Conservation (phyloP, 1,140 invertebrate species). For the Sitodiplosis mosellana region DNA sequence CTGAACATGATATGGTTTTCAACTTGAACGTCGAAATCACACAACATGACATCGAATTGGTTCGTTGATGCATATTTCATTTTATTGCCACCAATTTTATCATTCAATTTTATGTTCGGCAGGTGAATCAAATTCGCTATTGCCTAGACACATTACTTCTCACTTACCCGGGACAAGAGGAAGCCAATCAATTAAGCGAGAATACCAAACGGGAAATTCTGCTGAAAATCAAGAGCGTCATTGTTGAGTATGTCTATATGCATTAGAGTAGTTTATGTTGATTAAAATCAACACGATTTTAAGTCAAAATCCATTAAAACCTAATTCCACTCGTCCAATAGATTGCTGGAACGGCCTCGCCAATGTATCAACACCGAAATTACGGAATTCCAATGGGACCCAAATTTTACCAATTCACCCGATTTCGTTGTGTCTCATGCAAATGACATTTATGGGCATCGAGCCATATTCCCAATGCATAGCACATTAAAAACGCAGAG, state of each 20-base stretch:
- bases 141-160: slow-evolving; percentile 34
- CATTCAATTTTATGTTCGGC: slow-evolving; percentile 5
- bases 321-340: slow-evolving; percentile 13
- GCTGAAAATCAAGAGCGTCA: too few relatives aligned
- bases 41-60: slow-evolving; percentile 41
- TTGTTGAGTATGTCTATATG: too few relatives aligned
- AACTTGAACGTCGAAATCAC: slow-evolving; percentile 49
- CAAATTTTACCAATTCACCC: slow-evolving; percentile 23
- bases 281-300: too few relatives aligned
- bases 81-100: neutral
- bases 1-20: slow-evolving; percentile 70
- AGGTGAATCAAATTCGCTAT: slow-evolving; percentile 42
- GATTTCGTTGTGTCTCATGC: neutral
- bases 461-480: slow-evolving; percentile 35
- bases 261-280: too few relatives aligned
- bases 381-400: slow-evolving; percentile 23
- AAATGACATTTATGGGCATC: slow-evolving; percentile 21
- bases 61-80: slow-evolving; percentile 16
- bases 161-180: slow-evolving; percentile 6
- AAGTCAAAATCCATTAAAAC: neutral
- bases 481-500: slow-evolving; percentile 21
- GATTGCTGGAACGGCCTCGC: slow-evolving; percentile 17
- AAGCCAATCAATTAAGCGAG: too few relatives aligned
- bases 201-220: too few relatives aligned
- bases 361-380: slow-evolving; percentile 14